Evolutionary conservation across 2,113 vertebrate genomes (phyloP).

Genomic region (Sorex fumeus): DNA sequence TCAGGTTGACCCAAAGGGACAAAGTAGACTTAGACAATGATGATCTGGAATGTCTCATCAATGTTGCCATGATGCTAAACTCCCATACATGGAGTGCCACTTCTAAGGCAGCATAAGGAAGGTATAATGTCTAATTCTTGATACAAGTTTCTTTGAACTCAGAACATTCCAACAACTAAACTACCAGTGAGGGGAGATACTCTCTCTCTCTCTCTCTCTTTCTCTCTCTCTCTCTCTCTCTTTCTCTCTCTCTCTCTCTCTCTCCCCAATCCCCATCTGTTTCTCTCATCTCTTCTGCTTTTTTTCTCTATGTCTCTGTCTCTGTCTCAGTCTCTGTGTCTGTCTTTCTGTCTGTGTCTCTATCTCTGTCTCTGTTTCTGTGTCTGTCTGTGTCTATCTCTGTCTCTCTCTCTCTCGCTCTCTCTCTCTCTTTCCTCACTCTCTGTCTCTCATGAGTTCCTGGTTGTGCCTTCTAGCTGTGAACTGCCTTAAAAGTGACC

Average conservation of each 20-base stretch:
- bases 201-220: rapidly evolving
- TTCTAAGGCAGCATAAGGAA: not conserved
- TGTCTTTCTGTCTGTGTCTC: too few relatives aligned
- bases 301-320: rapidly evolving
- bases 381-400: too few relatives aligned
- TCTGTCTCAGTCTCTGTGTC: not conserved
- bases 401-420: rapidly evolving
- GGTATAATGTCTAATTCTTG: not conserved
- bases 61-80: not conserved
- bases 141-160: not conserved
- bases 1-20: not conserved
- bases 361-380: not conserved
- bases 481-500: not conserved
- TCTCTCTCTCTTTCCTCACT: not conserved
- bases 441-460: not conserved
- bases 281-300: not conserved
- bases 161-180: not conserved
- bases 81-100: not conserved
- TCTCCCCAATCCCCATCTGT: too few relatives aligned
- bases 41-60: not conserved
- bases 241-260: not conserved
- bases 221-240: rapidly evolving
- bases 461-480: not conserved
- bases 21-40: not conserved
- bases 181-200: not conserved